Evolutionary conservation across 2,113 vertebrate genomes (phyloP).

Genomic region (Tragelaphus scriptus): DNA sequence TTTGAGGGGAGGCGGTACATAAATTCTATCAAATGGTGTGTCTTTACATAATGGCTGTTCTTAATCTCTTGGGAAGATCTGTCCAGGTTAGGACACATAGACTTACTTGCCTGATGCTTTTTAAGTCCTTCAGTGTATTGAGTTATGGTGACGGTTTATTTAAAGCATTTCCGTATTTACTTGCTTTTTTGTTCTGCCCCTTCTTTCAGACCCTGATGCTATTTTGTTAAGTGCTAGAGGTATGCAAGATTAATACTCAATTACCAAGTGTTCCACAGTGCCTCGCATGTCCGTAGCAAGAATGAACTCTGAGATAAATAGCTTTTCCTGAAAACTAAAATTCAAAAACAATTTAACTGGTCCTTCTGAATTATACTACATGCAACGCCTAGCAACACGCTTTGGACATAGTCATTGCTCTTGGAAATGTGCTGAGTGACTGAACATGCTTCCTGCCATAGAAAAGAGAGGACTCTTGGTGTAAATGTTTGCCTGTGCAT

Average conservation of each 20-base stretch:
- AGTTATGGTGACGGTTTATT: background rate
- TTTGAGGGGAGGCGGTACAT: background rate
- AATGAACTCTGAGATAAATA: background rate
- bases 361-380: background rate
- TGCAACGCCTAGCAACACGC: background rate
- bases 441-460: background rate
- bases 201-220: background rate
- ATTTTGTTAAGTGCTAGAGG: background rate
- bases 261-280: background rate
- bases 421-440: background rate
- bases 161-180: background rate
- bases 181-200: background rate
- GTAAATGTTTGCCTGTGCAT: background rate
- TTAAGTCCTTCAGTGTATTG: background rate
- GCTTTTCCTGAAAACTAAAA: background rate
- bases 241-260: background rate
- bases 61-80: background rate
- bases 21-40: background rate
- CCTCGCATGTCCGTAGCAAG: background rate
- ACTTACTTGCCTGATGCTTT: background rate
- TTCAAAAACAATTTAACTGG: background rate
- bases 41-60: background rate
- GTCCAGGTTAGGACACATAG: background rate
- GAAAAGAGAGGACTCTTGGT: background rate
- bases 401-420: background rate